These are phyloP conservation scores for Ambastaia sidthimunki DNA, from an alignment of 2,797 vertebrate genomes.

Conservation along the genomic window DNA sequence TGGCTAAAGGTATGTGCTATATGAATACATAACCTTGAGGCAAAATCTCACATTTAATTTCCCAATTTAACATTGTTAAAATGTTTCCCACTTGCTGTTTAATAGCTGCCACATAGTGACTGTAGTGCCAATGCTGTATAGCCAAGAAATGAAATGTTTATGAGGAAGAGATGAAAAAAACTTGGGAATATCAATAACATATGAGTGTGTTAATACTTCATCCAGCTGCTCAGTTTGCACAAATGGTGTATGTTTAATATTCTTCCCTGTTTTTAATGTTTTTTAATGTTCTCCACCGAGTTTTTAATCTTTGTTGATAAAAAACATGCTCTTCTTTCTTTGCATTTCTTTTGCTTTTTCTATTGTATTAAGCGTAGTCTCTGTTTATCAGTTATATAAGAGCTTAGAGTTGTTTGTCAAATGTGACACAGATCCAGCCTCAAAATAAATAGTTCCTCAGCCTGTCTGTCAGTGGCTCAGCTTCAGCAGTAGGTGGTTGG, in stretches of 20 bases:
- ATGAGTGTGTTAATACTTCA: not conserved
- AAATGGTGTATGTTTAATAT: not conserved
- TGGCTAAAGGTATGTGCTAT: not conserved
- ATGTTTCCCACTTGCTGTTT: not conserved
- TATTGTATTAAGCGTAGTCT: no score
- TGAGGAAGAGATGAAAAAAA: not conserved
- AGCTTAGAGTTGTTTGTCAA: not conserved
- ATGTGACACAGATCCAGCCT: not conserved
- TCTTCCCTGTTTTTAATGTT: not conserved
- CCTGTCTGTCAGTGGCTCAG: not conserved
- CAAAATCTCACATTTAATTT: not conserved
- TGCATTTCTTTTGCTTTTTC: not conserved
- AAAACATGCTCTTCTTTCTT: not conserved
- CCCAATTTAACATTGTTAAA: not conserved
- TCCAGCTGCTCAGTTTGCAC: not conserved
- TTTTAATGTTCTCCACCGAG: not conserved
- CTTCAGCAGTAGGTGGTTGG: not conserved
- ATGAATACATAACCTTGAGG: not conserved
- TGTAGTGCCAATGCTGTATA: not conserved
- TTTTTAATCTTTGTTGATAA: not conserved
- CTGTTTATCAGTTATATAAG: not conserved
- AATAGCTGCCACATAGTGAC: not conserved
- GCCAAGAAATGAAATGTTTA: not conserved
- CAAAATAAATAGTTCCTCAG: not conserved
- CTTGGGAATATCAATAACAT: not conserved